These are phyloP conservation scores for Ictalurus furcatus DNA, from an alignment of 2,113 vertebrate species.

Conservation along the genomic window DNA sequence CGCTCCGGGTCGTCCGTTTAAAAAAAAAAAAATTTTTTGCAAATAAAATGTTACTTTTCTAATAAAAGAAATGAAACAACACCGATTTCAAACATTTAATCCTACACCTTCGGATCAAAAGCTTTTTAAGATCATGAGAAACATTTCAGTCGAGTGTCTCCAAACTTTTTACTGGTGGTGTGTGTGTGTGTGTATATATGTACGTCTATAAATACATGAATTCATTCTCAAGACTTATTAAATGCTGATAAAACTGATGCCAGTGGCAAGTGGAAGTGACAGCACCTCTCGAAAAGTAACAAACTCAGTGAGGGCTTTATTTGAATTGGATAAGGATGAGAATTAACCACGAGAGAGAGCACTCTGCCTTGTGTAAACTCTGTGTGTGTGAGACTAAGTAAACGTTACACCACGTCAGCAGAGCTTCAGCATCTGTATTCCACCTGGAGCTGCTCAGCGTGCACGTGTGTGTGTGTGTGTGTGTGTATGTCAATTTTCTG, in stretches of 20 bases:
- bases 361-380: neutral
- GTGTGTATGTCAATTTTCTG: slow-evolving; percentile 10
- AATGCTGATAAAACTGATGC: neutral
- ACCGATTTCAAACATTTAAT: no score
- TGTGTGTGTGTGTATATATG: no score
- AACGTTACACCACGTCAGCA: slow-evolving; percentile 52
- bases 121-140: no score
- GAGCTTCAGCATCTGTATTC: slow-evolving; percentile 62
- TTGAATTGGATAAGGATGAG: neutral
- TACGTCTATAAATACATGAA: neutral
- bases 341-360: neutral
- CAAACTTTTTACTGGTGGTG: no score
- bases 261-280: neutral
- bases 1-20: no score
- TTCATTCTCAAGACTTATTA: neutral
- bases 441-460: slow-evolving; percentile 57
- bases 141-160: no score
- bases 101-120: no score
- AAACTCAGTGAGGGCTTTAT: neutral
- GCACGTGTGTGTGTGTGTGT: slow-evolving; percentile 42
- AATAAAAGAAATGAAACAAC: no score
- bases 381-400: neutral
- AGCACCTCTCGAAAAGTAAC: neutral
- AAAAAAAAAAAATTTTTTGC: no score
- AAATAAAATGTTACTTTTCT: no score